These are phyloP conservation scores for Lissonota sp. DNA, from an alignment of 2,888 invertebrate species.

Conservation along the genomic window DNA sequence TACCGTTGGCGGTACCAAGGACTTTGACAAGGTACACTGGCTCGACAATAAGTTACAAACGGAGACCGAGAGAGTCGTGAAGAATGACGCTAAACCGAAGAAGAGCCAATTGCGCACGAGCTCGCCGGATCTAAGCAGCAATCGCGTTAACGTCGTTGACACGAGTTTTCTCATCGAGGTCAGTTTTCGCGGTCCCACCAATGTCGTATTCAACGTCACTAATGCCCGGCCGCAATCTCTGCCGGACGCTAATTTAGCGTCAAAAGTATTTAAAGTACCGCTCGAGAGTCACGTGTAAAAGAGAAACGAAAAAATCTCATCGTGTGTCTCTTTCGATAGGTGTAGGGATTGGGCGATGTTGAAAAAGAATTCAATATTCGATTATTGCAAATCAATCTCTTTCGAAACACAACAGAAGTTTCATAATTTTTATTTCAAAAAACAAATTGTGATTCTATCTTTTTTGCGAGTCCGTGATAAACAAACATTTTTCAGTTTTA, in stretches of 20 bases:
- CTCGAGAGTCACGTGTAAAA: conserved; percentile 87
- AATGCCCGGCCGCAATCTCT: conserved; percentile 85
- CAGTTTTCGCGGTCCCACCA: conserved; percentile 85
- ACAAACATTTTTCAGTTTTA: no score
- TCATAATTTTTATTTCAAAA: no score
- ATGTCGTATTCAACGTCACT: conserved; percentile 85
- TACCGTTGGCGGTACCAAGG: conserved; percentile 97
- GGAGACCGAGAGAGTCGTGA: conserved; percentile 82
- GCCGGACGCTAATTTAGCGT: conserved; percentile 84
- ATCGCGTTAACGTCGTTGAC: conserved; percentile 78
- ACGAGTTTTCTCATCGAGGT: conserved; percentile 85
- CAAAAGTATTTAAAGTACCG: conserved; percentile 85
- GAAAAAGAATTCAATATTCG: no score
- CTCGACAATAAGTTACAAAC: conserved; percentile 85
- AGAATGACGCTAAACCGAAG: conserved; percentile 85
- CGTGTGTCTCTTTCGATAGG: no score
- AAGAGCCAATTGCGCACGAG: conserved; percentile 86
- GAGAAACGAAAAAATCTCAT: no score
- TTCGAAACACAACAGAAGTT: no score
- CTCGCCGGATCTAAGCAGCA: conserved; percentile 86
- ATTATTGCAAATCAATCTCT: no score
- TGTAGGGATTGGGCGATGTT: no score
- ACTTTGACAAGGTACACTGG: conserved; percentile 89
- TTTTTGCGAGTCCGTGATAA: no score
- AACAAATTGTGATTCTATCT: no score